phyloP scores from a whole-genome alignment of 2,888 invertebrate species.

The Molorchus minor region DNA sequence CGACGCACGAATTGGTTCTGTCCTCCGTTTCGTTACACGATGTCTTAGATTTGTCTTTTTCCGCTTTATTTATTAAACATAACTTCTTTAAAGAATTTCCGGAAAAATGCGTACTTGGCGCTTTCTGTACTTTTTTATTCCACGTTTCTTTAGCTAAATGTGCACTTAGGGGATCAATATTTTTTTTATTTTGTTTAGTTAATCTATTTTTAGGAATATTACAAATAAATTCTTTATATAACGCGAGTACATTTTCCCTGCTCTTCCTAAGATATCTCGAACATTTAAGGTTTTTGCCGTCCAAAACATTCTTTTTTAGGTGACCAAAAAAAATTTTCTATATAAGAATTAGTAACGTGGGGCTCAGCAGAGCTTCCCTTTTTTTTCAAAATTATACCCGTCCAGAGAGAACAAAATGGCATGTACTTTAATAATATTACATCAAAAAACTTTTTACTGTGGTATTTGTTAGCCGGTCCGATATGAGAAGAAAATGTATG shows the following conservation, averaged over 20 bases:
- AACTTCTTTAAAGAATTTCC: slow-evolving; percentile 17
- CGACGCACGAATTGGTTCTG: no score
- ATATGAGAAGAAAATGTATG: no score
- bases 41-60: no score
- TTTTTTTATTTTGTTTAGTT: no score
- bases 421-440: slow-evolving; percentile 22
- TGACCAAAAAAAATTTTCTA: slow-evolving; percentile 27
- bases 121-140: slow-evolving; percentile 10
- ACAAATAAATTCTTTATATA: no score
- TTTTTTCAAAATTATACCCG: slow-evolving; percentile 10
- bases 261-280: slow-evolving; percentile 18
- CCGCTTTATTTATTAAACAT: no score
- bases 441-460: slow-evolving; percentile 1
- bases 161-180: no score
- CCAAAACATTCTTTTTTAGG: slow-evolving; percentile 7
- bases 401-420: slow-evolving; percentile 26
- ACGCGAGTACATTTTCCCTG: slow-evolving; percentile 19
- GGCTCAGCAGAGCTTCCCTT: no score
- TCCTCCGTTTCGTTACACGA: no score
- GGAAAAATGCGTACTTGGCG: slow-evolving; percentile 11
- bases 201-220: no score
- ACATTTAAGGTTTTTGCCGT: slow-evolving; percentile 24
- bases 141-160: slow-evolving; percentile 30
- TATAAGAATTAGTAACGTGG: slow-evolving; percentile 17
- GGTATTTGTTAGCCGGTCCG: no score